A percentile compares a stretch with the other conserved stretches of the same genome.
Conservation (phyloP, 2,113 vertebrate species). For the Oncorhynchus masou region DNA sequence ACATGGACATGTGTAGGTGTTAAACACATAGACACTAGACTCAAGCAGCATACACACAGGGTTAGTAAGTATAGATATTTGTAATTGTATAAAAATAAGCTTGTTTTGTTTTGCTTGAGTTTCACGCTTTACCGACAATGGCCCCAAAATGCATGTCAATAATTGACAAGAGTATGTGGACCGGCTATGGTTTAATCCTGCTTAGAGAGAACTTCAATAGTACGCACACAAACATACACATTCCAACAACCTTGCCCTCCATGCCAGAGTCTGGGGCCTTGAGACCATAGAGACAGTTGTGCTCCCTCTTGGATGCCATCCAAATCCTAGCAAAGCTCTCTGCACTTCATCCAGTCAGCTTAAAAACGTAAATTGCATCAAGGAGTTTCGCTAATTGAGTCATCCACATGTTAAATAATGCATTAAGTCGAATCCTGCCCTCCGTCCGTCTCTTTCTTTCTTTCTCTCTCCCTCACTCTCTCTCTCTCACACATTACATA, state of each 20-base stretch:
- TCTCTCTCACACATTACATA: slow-evolving; percentile 41
- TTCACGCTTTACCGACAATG: background rate
- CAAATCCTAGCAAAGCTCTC: slow-evolving; percentile 30
- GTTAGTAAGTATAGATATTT: background rate
- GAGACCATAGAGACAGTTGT: background rate
- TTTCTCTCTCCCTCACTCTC: slow-evolving; percentile 15
- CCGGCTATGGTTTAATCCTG: background rate
- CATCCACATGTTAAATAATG: slow-evolving; percentile 65
- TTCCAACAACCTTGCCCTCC: too few species aligned
- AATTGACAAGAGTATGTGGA: background rate
- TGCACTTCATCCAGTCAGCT: slow-evolving; percentile 13
- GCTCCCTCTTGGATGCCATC: background rate
- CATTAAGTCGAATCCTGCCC: slow-evolving; percentile 55
- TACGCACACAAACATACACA: background rate
- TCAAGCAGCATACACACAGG: too few species aligned
- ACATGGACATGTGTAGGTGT: background rate
- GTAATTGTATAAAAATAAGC: background rate
- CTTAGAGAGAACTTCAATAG: background rate
- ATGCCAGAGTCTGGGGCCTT: too few species aligned
- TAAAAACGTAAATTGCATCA: slow-evolving; percentile 45
- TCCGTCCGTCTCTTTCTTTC: too few species aligned
- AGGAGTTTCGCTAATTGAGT: slow-evolving; percentile 64
- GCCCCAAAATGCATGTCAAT: background rate
- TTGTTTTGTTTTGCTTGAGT: background rate
- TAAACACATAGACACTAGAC: too few species aligned